Evolutionary conservation across 2,113 vertebrate genomes (phyloP).

Genomic region (Phaetusa simplex): DNA sequence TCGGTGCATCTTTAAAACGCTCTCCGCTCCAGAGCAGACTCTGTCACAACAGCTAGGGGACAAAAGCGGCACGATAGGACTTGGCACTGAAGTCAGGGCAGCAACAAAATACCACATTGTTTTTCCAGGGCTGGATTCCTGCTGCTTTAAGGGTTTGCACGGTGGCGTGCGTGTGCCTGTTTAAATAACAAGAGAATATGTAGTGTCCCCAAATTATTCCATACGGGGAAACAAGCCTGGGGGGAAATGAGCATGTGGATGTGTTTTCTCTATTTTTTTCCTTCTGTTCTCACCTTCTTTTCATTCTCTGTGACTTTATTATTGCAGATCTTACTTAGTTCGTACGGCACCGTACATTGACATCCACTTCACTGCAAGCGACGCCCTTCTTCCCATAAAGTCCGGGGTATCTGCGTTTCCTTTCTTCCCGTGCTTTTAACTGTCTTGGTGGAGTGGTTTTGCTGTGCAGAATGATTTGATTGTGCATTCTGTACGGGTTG

Average conservation of each 20-base stretch:
- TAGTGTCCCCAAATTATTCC: neutral
- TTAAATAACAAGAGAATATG: neutral
- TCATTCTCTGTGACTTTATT: neutral
- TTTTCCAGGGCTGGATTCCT: neutral
- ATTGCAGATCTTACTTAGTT: neutral
- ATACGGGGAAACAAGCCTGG: accelerated
- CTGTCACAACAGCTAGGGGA: neutral
- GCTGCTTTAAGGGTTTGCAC: neutral
- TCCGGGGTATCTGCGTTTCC: neutral
- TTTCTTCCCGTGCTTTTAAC: neutral
- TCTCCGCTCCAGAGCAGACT: neutral
- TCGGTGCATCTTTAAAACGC: neutral
- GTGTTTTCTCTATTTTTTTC: neutral
- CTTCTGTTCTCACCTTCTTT: neutral
- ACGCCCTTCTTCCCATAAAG: neutral
- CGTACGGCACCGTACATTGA: neutral
- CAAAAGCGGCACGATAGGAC: neutral
- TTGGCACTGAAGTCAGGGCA: neutral
- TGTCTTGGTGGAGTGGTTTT: neutral
- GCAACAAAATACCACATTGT: neutral
- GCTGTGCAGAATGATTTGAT: neutral
- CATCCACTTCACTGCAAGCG: neutral
- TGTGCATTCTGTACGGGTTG: neutral
- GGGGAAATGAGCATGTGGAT: neutral
- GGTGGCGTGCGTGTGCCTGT: neutral